Conservation (phyloP, 2,888 invertebrate genomes). For the Agrotis ipsilon region DNA sequence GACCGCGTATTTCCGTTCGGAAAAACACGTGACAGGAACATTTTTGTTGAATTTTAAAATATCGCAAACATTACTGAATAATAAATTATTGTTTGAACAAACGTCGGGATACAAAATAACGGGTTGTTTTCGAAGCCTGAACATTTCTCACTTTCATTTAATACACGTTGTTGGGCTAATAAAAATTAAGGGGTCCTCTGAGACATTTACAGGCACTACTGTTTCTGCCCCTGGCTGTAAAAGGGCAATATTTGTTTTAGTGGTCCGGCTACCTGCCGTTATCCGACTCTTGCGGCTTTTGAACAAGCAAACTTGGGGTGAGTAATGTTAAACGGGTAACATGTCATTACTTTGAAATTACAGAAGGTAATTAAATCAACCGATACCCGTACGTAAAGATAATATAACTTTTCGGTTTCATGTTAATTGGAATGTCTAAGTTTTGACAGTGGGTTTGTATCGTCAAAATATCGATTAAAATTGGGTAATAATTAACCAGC, state of each 20-base stretch:
- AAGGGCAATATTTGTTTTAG: slow-evolving; percentile 65
- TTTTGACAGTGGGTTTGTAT: neutral
- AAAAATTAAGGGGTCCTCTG: slow-evolving; percentile 75
- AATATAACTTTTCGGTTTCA: neutral
- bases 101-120: slow-evolving; percentile 31
- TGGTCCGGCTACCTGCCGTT: slow-evolving; percentile 58
- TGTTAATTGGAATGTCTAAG: neutral
- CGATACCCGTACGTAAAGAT: slow-evolving; percentile 3
- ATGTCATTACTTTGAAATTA: slow-evolving; percentile 52
- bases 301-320: slow-evolving; percentile 57
- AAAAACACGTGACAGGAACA: slow-evolving; percentile 7
- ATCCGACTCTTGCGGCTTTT: slow-evolving; percentile 54
- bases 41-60: slow-evolving; percentile 40
- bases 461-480: no score
- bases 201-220: slow-evolving; percentile 73
- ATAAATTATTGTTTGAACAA: slow-evolving; percentile 47
- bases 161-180: slow-evolving; percentile 70
- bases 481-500: no score
- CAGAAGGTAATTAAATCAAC: slow-evolving; percentile 42
- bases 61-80: slow-evolving; percentile 33
- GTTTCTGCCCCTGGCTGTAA: slow-evolving; percentile 61
- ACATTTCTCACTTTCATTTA: slow-evolving; percentile 63
- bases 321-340: slow-evolving; percentile 41
- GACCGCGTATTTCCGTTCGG: slow-evolving; percentile 8
- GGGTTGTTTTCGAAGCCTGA: slow-evolving; percentile 40